Conservation (phyloP, 2,888 invertebrate species). For the Lissonota sp. region DNA sequence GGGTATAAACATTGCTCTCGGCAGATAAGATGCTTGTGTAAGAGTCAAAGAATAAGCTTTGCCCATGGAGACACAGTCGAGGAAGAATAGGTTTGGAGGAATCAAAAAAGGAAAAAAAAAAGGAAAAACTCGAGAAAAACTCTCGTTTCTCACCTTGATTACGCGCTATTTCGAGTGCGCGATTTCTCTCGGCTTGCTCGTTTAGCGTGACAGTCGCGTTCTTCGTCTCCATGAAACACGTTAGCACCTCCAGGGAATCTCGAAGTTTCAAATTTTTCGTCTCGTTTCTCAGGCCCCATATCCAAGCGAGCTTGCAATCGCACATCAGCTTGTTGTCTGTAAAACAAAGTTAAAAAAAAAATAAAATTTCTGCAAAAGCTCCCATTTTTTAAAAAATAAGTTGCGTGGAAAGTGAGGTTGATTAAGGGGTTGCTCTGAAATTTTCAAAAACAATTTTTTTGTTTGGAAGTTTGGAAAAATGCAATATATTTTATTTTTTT, state of each 20-base stretch:
- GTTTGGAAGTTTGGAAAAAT: too few species aligned
- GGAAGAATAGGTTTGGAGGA: background rate
- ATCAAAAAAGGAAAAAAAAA: constrained; percentile 36
- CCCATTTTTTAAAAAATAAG: background rate
- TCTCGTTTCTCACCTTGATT: constrained; percentile 74
- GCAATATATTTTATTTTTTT: too few species aligned
- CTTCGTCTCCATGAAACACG: constrained; percentile 87
- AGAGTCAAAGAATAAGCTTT: background rate
- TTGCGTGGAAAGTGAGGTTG: background rate
- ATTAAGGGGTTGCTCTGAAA: background rate
- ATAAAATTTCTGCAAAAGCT: background rate
- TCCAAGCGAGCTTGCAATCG: constrained; percentile 93
- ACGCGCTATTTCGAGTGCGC: constrained; percentile 76
- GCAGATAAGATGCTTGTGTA: constrained; percentile 47
- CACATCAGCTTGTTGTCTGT: constrained; percentile 93
- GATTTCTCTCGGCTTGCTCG: constrained; percentile 76
- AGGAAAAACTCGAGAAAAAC: constrained; percentile 8
- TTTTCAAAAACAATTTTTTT: too few species aligned
- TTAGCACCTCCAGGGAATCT: constrained; percentile 89
- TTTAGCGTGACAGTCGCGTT: constrained; percentile 73
- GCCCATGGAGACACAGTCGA: background rate
- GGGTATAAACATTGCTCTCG: constrained; percentile 4
- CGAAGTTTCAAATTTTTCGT: constrained; percentile 90
- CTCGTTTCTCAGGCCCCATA: constrained; percentile 90
- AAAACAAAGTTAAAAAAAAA: constrained; percentile 51